These are phyloP conservation scores for Lutjanus argentimaculatus DNA, from an alignment of 2,797 vertebrate genomes.

Conservation along the genomic window DNA sequence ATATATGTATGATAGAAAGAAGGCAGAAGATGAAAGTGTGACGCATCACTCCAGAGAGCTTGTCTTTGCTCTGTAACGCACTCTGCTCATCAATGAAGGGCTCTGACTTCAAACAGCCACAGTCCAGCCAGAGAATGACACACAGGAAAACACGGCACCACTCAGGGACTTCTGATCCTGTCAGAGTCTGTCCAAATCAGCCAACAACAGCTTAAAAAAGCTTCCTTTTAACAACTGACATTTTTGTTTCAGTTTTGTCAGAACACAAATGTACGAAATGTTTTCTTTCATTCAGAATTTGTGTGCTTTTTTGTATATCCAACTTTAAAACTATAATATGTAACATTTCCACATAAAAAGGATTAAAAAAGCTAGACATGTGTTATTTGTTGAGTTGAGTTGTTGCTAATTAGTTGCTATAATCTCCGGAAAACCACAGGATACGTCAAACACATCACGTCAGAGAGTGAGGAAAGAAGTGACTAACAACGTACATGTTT, in stretches of 20 bases:
- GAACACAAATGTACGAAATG: not conserved
- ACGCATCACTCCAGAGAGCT: slow-evolving; percentile 61
- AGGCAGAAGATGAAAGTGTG: slow-evolving; percentile 64
- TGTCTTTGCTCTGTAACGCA: slow-evolving; percentile 52
- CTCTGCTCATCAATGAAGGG: slow-evolving; percentile 63
- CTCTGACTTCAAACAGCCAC: slow-evolving; percentile 68
- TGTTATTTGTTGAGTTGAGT: too few species aligned
- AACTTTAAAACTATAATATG: not conserved
- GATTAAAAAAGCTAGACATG: not conserved
- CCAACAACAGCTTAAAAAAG: slow-evolving; percentile 31
- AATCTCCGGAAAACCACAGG: too few species aligned
- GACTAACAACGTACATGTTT: not conserved
- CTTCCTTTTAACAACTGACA: slow-evolving; percentile 17
- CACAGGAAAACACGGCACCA: slow-evolving; percentile 50
- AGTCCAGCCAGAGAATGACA: slow-evolving; percentile 47
- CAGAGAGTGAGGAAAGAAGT: too few species aligned
- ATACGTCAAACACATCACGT: too few species aligned
- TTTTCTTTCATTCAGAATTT: not conserved
- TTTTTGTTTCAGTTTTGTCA: slow-evolving; percentile 3
- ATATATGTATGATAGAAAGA: slow-evolving; percentile 41
- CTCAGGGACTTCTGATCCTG: slow-evolving; percentile 48
- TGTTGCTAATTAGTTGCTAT: too few species aligned
- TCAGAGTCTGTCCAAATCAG: slow-evolving; percentile 37
- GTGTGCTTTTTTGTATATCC: not conserved
- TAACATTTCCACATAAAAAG: too few species aligned